Conservation (phyloP, 2,888 invertebrate species). For the Bellardia bayeri region DNA sequence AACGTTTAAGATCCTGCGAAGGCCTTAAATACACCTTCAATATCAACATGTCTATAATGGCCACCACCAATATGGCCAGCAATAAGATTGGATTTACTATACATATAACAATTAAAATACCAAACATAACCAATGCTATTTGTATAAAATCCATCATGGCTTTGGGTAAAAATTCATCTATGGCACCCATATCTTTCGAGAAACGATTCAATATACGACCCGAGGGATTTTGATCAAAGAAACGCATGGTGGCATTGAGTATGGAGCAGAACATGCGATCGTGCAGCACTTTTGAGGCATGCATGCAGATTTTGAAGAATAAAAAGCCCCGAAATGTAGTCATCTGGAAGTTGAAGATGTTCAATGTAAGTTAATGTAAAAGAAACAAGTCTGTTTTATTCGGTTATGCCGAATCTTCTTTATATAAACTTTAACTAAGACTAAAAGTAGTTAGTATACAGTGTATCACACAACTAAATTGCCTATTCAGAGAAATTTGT, state of each 20-base stretch:
- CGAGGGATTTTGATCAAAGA: constrained; percentile 94
- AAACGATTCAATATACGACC: constrained; percentile 91
- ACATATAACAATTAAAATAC: constrained; percentile 90
- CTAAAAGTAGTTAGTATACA: too few species aligned
- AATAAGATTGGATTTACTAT: constrained; percentile 89
- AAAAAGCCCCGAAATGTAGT: constrained; percentile 87
- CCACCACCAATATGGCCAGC: constrained; percentile 88
- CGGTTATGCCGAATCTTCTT: too few species aligned
- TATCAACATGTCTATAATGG: constrained; percentile 87
- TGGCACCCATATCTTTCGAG: constrained; percentile 89
- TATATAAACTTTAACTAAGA: too few species aligned
- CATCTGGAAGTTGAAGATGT: constrained; percentile 76
- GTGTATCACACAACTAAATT: too few species aligned
- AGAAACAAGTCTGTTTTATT: not conserved
- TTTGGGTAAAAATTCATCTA: constrained; percentile 86
- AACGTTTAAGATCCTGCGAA: constrained; percentile 90
- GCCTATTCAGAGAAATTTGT: too few species aligned
- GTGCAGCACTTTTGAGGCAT: constrained; percentile 91
- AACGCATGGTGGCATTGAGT: constrained; percentile 90
- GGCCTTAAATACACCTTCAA: constrained; percentile 89
- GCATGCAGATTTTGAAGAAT: constrained; percentile 91
- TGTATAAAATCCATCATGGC: constrained; percentile 86
- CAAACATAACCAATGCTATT: constrained; percentile 87
- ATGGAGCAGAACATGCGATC: constrained; percentile 93
- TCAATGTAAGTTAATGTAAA: not conserved